Percentiles rank a stretch among this genome's conserved stretches.
phyloP scores from a whole-genome alignment of 2,797 vertebrate genomes.

The Microhierax caerulescens region DNA sequence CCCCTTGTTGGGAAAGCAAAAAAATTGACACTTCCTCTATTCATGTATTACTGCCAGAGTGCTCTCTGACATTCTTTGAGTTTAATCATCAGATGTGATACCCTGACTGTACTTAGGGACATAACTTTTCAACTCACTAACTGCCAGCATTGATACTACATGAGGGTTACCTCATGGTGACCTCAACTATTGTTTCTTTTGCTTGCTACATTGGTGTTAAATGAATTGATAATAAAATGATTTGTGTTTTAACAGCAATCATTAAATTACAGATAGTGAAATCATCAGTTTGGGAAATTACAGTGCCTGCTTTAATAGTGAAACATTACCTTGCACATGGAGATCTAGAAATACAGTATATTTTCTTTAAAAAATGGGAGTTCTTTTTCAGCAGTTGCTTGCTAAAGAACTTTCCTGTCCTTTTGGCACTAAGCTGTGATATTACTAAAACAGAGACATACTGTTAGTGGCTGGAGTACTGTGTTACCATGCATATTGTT shows the following conservation, averaged over 20 bases:
- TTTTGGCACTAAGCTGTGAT: neutral
- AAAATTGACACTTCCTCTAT: neutral
- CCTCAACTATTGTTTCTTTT: neutral
- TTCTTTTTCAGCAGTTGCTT: neutral
- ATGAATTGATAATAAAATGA: neutral
- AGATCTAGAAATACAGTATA: neutral
- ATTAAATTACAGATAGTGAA: neutral
- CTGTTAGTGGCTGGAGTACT: neutral
- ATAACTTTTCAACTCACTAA: conserved; percentile 1
- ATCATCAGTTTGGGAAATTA: neutral
- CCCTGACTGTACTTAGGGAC: neutral
- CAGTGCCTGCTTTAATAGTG: neutral
- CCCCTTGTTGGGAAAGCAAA: conserved; percentile 21
- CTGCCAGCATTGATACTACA: neutral
- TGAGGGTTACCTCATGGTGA: neutral
- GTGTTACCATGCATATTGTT: neutral
- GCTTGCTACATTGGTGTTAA: neutral
- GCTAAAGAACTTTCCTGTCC: neutral
- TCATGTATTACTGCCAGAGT: neutral
- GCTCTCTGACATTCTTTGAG: neutral
- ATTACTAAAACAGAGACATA: neutral
- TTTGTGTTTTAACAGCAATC: neutral
- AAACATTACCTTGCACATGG: neutral
- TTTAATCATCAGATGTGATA: conserved; percentile 25
- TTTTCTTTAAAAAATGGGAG: neutral